These are phyloP conservation scores for Saccopteryx bilineata DNA, from an alignment of 2,113 vertebrate species.

Conservation along the genomic window DNA sequence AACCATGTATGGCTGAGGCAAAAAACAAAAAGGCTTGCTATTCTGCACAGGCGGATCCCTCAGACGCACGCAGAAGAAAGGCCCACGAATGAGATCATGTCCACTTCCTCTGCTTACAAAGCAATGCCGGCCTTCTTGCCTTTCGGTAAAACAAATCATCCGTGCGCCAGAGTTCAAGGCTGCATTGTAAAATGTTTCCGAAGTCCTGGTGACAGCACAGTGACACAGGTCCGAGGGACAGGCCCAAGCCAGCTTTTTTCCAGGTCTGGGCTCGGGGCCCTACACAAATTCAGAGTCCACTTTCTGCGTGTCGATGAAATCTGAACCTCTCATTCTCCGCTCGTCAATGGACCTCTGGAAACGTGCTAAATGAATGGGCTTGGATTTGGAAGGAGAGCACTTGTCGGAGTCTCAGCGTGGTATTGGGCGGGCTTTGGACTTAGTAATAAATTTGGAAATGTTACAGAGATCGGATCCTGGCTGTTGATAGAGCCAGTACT, in stretches of 20 bases:
- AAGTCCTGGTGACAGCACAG: background rate
- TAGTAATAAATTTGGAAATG: background rate
- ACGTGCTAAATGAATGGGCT: rapidly evolving
- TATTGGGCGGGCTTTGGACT: background rate
- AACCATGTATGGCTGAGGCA: slow-evolving; percentile 73
- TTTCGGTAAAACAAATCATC: slow-evolving; percentile 83
- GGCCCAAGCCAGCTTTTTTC: background rate
- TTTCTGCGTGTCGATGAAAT: rapidly evolving
- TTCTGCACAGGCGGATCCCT: slow-evolving; percentile 63
- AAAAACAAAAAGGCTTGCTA: slow-evolving; percentile 71
- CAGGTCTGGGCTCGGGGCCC: rapidly evolving
- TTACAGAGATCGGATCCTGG: background rate
- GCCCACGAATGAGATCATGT: slow-evolving; percentile 85
- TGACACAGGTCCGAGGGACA: background rate
- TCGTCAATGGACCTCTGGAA: rapidly evolving
- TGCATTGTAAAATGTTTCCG: slow-evolving; percentile 71
- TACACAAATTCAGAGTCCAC: background rate
- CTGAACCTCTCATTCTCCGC: rapidly evolving
- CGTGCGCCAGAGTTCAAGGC: slow-evolving; percentile 68
- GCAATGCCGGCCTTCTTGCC: slow-evolving; percentile 77
- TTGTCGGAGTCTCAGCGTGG: background rate
- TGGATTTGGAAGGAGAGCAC: slow-evolving; percentile 11
- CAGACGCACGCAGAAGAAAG: slow-evolving; percentile 77
- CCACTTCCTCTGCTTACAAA: slow-evolving; percentile 84
- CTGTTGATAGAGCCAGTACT: background rate